A percentile compares a stretch with the other conserved stretches of the same genome.
phyloP scores from a whole-genome alignment of 1,140 invertebrate genomes.

The Zaprionus tsacasi region DNA sequence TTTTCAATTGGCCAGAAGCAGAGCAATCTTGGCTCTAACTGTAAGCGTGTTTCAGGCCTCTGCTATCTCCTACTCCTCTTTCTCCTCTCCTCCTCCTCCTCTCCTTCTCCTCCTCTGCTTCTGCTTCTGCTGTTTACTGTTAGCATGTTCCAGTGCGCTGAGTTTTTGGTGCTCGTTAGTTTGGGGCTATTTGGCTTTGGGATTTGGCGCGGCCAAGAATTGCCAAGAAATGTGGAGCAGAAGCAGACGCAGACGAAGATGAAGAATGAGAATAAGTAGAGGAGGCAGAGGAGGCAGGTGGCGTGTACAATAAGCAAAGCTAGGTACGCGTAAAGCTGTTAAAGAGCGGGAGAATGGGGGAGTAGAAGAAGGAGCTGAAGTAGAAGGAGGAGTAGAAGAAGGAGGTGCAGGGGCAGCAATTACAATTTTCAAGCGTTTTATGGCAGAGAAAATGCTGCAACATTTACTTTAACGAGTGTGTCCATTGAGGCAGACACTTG shows the following conservation, averaged over 20 bases:
- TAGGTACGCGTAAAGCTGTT: constrained; percentile 34
- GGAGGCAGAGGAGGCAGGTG: background rate
- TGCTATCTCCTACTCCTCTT: background rate
- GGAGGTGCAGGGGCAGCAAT: constrained; percentile 27
- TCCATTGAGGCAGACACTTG: constrained; percentile 54
- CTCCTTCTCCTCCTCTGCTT: background rate
- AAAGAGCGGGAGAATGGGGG: background rate
- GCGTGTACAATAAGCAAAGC: constrained; percentile 33
- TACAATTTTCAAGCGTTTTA: constrained; percentile 54
- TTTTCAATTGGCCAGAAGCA: constrained; percentile 16
- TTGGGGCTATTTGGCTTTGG: constrained; percentile 67
- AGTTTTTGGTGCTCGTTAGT: constrained; percentile 66
- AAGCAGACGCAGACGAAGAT: constrained; percentile 26
- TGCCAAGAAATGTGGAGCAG: constrained; percentile 58
- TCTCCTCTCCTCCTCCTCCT: too few species aligned
- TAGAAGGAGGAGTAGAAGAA: background rate
- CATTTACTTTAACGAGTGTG: constrained; percentile 66
- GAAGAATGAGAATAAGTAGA: constrained; percentile 12
- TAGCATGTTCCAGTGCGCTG: constrained; percentile 68
- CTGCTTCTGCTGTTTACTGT: constrained; percentile 28
- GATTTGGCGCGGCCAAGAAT: constrained; percentile 67
- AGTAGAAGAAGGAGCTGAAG: background rate
- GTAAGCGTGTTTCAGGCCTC: background rate
- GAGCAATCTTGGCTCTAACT: constrained; percentile 26
- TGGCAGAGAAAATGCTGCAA: constrained; percentile 52